A percentile compares a stretch with the other conserved stretches of the same genome.
Evolutionary conservation across 2,113 vertebrate genomes (phyloP).

Genomic region (Callorhinus ursinus): DNA sequence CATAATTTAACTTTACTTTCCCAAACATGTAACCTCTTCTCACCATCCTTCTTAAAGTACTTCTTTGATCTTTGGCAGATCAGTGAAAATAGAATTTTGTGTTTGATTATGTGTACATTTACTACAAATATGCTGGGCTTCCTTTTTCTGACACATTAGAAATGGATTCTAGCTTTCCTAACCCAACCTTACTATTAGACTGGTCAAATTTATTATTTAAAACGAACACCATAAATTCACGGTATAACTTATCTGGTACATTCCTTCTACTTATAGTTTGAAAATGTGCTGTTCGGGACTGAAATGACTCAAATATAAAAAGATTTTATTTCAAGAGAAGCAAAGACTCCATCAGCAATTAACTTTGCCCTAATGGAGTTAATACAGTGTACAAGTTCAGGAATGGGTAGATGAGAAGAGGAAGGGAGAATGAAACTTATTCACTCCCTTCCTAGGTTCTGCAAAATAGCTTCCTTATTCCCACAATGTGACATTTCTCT

Average conservation of each 20-base stretch:
- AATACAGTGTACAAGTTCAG: conserved; percentile 19
- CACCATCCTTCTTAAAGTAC: neutral
- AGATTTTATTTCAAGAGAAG: conserved; percentile 50
- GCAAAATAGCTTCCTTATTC: conserved; percentile 66
- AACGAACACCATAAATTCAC: neutral
- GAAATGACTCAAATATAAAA: conserved; percentile 47
- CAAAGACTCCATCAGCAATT: conserved; percentile 33
- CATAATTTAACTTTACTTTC: conserved; percentile 31
- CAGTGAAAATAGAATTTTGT: conserved; percentile 25
- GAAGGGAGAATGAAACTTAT: conserved; percentile 56
- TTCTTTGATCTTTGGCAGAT: conserved; percentile 6
- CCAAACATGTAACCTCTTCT: conserved; percentile 11
- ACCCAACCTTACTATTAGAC: neutral
- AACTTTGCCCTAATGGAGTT: conserved; percentile 57
- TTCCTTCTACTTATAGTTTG: neutral
- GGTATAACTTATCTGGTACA: neutral
- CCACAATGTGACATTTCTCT: conserved; percentile 57
- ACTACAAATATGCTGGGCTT: neutral
- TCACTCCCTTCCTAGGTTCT: conserved; percentile 43
- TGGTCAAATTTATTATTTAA: conserved; percentile 28
- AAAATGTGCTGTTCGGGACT: conserved; percentile 27
- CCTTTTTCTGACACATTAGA: neutral
- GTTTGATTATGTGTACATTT: neutral
- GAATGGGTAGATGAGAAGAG: conserved; percentile 41
- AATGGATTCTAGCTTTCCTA: conserved; percentile 11